Conservation (phyloP, 53 echinoderm and acorn worm species). For the Temnopleurus reevesii region DNA sequence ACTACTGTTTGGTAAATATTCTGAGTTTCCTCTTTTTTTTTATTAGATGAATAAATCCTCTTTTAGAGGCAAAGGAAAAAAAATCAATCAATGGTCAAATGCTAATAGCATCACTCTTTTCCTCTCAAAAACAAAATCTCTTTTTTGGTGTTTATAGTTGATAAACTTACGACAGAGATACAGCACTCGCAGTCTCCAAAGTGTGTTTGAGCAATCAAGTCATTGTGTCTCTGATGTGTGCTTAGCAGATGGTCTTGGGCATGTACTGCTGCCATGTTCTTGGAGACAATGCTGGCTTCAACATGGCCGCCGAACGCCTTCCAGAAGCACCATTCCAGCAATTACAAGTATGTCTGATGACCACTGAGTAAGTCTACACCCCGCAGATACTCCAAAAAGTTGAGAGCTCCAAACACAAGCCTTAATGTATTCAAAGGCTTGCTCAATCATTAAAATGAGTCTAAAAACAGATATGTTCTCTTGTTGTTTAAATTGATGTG, state of each 20-base stretch:
- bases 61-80: too few relatives aligned
- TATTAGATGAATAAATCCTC: too few relatives aligned
- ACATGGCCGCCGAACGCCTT: conserved; percentile 10
- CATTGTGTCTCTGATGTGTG: conserved; percentile 40
- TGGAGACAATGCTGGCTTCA: conserved; percentile 3
- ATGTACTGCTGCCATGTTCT: conserved; percentile 55
- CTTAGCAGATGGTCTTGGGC: conserved; percentile 25
- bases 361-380: conserved; percentile 7
- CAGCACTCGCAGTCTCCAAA: conserved; percentile 58
- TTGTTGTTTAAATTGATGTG: too few relatives aligned
- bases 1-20: too few relatives aligned
- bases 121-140: too few relatives aligned
- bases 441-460: neutral
- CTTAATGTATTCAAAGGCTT: neutral
- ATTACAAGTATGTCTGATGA: neutral
- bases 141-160: too few relatives aligned
- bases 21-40: too few relatives aligned
- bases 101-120: too few relatives aligned
- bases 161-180: conserved; percentile 56
- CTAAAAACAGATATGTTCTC: neutral
- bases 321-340: conserved; percentile 1
- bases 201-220: conserved; percentile 52
- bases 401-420: neutral
- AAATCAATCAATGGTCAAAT: too few relatives aligned
- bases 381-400: neutral